Conservation (phyloP, 2,888 invertebrate genomes). For the Malthinus flaveolus region DNA sequence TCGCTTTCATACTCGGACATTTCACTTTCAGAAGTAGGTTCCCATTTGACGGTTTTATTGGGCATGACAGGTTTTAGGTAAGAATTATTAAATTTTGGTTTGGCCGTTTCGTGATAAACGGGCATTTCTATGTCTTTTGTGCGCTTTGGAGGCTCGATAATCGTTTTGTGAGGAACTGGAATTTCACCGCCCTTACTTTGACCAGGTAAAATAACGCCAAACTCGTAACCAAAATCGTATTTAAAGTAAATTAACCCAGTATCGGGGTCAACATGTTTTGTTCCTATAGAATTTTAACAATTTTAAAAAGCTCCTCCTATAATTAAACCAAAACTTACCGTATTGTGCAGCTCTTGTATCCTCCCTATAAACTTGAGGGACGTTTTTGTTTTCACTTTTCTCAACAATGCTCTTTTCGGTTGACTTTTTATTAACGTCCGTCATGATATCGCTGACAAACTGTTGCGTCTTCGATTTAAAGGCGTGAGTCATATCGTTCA, state of each 20-base stretch:
- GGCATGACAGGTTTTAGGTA: constrained; percentile 51
- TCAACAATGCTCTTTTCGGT: constrained; percentile 55
- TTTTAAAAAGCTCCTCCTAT: not conserved
- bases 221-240: constrained; percentile 81
- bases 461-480: constrained; percentile 71
- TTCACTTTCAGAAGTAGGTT: constrained; percentile 65
- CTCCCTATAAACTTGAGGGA: constrained; percentile 71
- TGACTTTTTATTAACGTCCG: constrained; percentile 59
- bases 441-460: constrained; percentile 67
- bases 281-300: constrained; percentile 56
- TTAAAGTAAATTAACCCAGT: constrained; percentile 80
- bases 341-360: constrained; percentile 71
- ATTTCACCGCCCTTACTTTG: constrained; percentile 60
- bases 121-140: constrained; percentile 67
- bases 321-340: constrained; percentile 58
- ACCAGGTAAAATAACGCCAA: constrained; percentile 72
- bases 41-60: constrained; percentile 62
- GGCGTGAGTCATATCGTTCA: constrained; percentile 67
- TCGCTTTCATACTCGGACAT: constrained; percentile 62
- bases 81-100: constrained; percentile 42
- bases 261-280: constrained; percentile 75
- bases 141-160: constrained; percentile 59
- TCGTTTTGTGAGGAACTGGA: constrained; percentile 53
- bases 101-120: constrained; percentile 64
- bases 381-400: constrained; percentile 54